Evolutionary conservation across 1,140 invertebrate species (phyloP).

Genomic region (Drosophila nannoptera): DNA sequence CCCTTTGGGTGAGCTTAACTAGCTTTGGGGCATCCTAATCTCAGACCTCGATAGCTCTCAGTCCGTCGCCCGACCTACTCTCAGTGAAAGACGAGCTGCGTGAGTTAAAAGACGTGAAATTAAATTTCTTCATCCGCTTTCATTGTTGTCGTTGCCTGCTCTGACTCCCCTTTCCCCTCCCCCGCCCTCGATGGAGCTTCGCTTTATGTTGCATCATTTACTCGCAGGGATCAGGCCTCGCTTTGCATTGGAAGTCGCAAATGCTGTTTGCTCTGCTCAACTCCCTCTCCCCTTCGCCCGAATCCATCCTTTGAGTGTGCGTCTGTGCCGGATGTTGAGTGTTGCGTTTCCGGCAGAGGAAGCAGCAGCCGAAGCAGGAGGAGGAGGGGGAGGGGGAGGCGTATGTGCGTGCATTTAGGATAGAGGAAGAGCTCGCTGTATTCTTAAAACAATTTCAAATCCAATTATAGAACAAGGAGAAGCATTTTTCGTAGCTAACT

Average conservation of each 20-base stretch:
- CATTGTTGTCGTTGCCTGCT: constrained; percentile 40
- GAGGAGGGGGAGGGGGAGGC: constrained; percentile 2
- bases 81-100: constrained; percentile 65
- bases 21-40: constrained; percentile 31
- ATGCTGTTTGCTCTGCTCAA: constrained; percentile 56
- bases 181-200: neutral
- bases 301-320: neutral
- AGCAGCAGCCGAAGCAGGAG: constrained; percentile 1
- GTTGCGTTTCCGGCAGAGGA: constrained; percentile 61
- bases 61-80: neutral
- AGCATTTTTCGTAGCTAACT: constrained; percentile 65
- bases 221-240: constrained; percentile 47
- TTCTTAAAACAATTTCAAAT: constrained; percentile 74
- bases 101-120: constrained; percentile 72
- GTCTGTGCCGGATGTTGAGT: constrained; percentile 63
- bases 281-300: neutral
- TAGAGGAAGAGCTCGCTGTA: constrained; percentile 39
- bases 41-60: constrained; percentile 22
- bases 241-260: constrained; percentile 47
- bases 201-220: constrained; percentile 58
- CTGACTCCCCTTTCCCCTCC: neutral
- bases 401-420: constrained; percentile 51
- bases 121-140: constrained; percentile 75
- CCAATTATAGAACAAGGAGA: constrained; percentile 71
- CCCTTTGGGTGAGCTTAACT: constrained; percentile 41